Evolutionary conservation across 2,113 vertebrate species (phyloP), one percentile per base, ranked within the genome.

Genomic region (Rutilus rutilus): DNA sequence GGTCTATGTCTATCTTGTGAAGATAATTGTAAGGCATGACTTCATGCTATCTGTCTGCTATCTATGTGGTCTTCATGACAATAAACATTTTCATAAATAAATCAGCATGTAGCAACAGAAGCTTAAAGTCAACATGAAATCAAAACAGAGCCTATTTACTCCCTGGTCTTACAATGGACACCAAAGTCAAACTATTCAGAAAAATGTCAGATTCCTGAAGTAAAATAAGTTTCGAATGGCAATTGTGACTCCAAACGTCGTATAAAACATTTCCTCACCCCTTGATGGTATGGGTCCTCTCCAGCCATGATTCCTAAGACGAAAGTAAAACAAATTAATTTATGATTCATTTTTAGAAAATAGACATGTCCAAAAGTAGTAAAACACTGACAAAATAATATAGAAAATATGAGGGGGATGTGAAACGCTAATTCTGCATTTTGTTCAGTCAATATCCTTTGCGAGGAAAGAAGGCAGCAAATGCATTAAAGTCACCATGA

Each of bases 231-330:
- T 77, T 52, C 11, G 1, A 77, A 52, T 27, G 15, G 3, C n/a
- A 39, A 14, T 6, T 75, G 21, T 47, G 23, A 75, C 23, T 75
- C 42, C 23, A 42, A 42, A 64, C 8, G 62, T 1, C 45, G 64
- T 12, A 57, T 14, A 25, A 76, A 60, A 86, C 10, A 14, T 19
- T 25, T 4, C 64, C 87, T 73, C 45, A 90, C 89, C 87, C 64
- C 81, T 17, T 17, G 10, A 27, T 79, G 78, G 71, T 87, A 88
- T 12, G 78, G 0, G 15, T 86, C 83, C n/a, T 88, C 89, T 47
- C 88, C 89, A 6, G 83, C 87, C 89, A 90, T 90, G 83, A 77
- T 87, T 88, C 83, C 89, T 90, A 74, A 5, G 39, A 1, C 30
- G 52, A 50, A 23, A 83, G 2, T 25, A 14, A 15, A 21, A 82